Percentiles rank a stretch among this genome's conserved stretches.
Evolutionary conservation across 2,797 vertebrate species (phyloP).

Genomic region (Allobates femoralis): DNA sequence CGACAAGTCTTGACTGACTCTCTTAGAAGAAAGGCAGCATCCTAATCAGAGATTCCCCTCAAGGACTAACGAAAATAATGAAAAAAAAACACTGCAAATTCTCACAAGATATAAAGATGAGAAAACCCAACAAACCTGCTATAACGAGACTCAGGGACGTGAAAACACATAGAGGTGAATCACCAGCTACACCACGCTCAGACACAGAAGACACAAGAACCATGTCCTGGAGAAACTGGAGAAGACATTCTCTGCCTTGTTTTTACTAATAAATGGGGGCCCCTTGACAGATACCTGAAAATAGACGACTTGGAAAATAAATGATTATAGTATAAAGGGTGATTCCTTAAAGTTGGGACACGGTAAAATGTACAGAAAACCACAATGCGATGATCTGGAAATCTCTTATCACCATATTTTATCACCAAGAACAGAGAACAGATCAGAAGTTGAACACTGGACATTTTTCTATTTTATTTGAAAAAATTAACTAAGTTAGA

Average conservation of each 20-base stretch:
- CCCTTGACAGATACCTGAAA: too few species aligned
- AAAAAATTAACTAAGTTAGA: too few species aligned
- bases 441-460: too few species aligned
- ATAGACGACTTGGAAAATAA: too few species aligned
- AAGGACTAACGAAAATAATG: constrained; percentile 18
- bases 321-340: too few species aligned
- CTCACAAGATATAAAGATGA: constrained; percentile 13
- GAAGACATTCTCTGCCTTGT: not conserved
- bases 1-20: constrained; percentile 46
- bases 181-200: not conserved
- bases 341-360: too few species aligned
- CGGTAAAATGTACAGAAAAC: too few species aligned
- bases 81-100: not conserved
- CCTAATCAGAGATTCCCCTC: constrained; percentile 5
- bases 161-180: not conserved
- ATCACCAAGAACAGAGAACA: too few species aligned
- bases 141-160: not conserved
- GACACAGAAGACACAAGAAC: not conserved
- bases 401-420: too few species aligned
- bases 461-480: too few species aligned
- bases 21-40: constrained; percentile 22
- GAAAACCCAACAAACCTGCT: not conserved
- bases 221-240: not conserved
- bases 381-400: too few species aligned
- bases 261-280: too few species aligned